Conservation (phyloP, 2,113 vertebrate species). For the Xyliphius kryptos region DNA sequence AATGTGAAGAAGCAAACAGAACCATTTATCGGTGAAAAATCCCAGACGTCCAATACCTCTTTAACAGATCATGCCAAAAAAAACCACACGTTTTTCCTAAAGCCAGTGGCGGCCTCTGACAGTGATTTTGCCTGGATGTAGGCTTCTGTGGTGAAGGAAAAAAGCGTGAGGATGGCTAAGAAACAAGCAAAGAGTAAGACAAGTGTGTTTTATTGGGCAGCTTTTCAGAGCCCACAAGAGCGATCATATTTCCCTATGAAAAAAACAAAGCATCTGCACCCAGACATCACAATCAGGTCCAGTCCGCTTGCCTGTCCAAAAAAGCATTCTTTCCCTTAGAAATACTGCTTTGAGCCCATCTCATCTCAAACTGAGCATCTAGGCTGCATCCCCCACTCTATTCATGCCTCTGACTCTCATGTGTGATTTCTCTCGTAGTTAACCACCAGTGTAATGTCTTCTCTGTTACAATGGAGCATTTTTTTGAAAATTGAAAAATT, state of each 20-base stretch:
- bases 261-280: slow-evolving; percentile 48
- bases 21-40: no score
- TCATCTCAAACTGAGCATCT: slow-evolving; percentile 40
- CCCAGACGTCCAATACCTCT: no score
- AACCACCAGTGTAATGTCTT: no score
- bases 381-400: slow-evolving; percentile 24
- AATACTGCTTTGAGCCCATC: slow-evolving; percentile 31
- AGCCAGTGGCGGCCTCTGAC: slow-evolving; percentile 18
- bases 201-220: slow-evolving; percentile 44
- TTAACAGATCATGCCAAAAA: no score
- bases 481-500: no score
- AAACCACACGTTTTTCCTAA: no score
- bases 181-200: slow-evolving; percentile 22
- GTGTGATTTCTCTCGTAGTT: slow-evolving; percentile 11
- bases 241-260: slow-evolving; percentile 41
- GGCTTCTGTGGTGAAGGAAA: slow-evolving; percentile 25
- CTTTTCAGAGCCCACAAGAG: slow-evolving; percentile 43
- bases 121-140: slow-evolving; percentile 23
- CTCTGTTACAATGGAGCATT: no score
- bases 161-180: slow-evolving; percentile 30
- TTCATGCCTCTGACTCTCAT: slow-evolving; percentile 16
- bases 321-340: slow-evolving; percentile 47
- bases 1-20: no score
- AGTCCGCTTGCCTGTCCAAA: slow-evolving; percentile 37
- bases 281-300: slow-evolving; percentile 41